A percentile compares a stretch with the other conserved stretches of the same genome.
phyloP scores from a whole-genome alignment of 2,113 vertebrate genomes.

The Hypomesus transpacificus region DNA sequence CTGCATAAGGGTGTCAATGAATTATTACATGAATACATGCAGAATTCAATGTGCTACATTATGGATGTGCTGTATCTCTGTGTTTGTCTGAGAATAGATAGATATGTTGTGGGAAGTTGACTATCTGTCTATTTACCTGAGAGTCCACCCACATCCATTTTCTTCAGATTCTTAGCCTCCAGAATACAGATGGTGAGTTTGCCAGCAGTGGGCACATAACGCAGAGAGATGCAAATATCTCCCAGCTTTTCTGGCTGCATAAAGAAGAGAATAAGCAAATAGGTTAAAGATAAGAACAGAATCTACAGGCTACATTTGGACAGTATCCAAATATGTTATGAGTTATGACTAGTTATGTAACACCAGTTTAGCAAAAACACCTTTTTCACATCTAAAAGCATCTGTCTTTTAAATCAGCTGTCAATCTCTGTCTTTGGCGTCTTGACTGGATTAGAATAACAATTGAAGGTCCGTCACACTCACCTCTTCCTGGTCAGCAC shows the following conservation, averaged over 20 bases:
- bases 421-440: too few species aligned
- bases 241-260: slow-evolving; percentile 93
- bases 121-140: slow-evolving; percentile 74
- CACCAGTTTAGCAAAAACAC: not conserved
- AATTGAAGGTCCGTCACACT: slow-evolving; percentile 26
- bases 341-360: not conserved
- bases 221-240: slow-evolving; percentile 96
- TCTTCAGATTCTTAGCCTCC: slow-evolving; percentile 98
- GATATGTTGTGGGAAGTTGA: not conserved
- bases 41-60: too few species aligned
- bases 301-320: not conserved
- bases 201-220: slow-evolving; percentile 94
- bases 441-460: too few species aligned
- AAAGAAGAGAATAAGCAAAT: not conserved
- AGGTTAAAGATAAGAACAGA: slow-evolving; percentile 4
- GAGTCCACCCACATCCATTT: slow-evolving; percentile 97
- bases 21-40: too few species aligned
- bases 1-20: too few species aligned
- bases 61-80: not conserved
- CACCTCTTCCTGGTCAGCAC: slow-evolving; percentile 95
- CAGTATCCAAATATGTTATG: not conserved
- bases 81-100: not conserved
- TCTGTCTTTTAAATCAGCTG: too few species aligned
- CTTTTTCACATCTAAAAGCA: too few species aligned
- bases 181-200: slow-evolving; percentile 97